Conservation (phyloP, 2,113 vertebrate genomes). For the Lepisosteus osseus region DNA sequence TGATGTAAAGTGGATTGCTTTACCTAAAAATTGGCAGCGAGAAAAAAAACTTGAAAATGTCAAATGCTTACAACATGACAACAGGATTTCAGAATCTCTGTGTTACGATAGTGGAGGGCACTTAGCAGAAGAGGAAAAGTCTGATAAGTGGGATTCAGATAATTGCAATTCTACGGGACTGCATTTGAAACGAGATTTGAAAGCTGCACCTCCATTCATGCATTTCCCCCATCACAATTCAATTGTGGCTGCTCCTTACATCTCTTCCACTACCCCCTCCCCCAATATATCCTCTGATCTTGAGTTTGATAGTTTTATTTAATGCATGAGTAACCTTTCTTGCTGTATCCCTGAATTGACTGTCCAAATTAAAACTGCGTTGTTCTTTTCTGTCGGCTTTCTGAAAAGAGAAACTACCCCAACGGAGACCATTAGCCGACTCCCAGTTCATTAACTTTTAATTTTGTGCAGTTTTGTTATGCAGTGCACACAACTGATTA, state of each 20-base stretch:
- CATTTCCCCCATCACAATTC: background rate
- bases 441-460: conserved; percentile 30
- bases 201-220: background rate
- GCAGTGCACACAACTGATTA: conserved; percentile 28
- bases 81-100: too few relatives aligned
- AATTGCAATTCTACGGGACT: background rate
- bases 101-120: too few relatives aligned
- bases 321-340: conserved; percentile 5
- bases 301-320: background rate
- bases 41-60: background rate
- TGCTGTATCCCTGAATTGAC: background rate
- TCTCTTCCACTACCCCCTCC: background rate
- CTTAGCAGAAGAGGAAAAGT: background rate
- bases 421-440: conserved; percentile 17
- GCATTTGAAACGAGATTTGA: background rate
- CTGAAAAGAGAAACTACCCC: background rate
- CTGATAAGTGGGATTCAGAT: background rate
- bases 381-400: background rate
- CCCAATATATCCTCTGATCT: background rate
- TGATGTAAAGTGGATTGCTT: too few relatives aligned
- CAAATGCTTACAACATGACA: background rate
- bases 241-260: background rate
- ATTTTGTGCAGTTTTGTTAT: conserved; percentile 20
- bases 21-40: background rate
- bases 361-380: background rate